phyloP scores from a whole-genome alignment of 2,888 invertebrate species.

The Pterostichus madidus region DNA sequence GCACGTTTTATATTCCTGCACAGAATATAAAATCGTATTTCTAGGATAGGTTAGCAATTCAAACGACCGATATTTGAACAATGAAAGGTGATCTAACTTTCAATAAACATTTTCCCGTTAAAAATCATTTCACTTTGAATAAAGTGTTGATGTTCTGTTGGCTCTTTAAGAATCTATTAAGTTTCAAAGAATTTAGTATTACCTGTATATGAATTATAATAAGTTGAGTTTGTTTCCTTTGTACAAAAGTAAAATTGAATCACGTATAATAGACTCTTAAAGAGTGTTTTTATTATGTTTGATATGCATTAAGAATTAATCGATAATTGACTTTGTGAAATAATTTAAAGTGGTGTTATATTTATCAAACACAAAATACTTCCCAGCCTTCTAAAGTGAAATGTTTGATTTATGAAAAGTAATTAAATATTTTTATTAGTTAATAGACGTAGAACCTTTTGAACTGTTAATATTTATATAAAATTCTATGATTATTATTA shows the following conservation, averaged over 20 bases:
- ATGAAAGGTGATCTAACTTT: conserved; percentile 33
- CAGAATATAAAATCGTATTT: conserved; percentile 54
- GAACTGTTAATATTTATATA: conserved; percentile 65
- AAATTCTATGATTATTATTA: conserved; percentile 63
- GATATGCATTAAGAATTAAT: conserved; percentile 10
- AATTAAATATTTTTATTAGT: conserved; percentile 52
- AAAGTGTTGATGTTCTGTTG: conserved; percentile 14
- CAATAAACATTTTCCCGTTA: conserved; percentile 20
- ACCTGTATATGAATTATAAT: conserved; percentile 21
- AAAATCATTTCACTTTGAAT: conserved; percentile 20
- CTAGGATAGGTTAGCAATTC: conserved; percentile 52
- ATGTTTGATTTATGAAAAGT: conserved; percentile 39
- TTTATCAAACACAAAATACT: conserved; percentile 45
- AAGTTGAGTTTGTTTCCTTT: conserved; percentile 16
- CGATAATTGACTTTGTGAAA: conserved; percentile 30
- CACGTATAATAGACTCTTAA: conserved; percentile 12
- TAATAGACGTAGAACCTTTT: conserved; percentile 56
- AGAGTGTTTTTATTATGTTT: conserved; percentile 15
- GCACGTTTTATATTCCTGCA: conserved; percentile 64
- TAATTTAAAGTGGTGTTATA: conserved; percentile 20
- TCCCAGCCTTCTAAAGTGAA: conserved; percentile 52
- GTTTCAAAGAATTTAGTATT: conserved; percentile 24
- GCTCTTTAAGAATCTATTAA: conserved; percentile 37
- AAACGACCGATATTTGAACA: conserved; percentile 39
- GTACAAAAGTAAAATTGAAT: conserved; percentile 42